Base-by-base conservation (phyloP, 2,888 invertebrate species). In the Tetranychus truncatus region DNA sequence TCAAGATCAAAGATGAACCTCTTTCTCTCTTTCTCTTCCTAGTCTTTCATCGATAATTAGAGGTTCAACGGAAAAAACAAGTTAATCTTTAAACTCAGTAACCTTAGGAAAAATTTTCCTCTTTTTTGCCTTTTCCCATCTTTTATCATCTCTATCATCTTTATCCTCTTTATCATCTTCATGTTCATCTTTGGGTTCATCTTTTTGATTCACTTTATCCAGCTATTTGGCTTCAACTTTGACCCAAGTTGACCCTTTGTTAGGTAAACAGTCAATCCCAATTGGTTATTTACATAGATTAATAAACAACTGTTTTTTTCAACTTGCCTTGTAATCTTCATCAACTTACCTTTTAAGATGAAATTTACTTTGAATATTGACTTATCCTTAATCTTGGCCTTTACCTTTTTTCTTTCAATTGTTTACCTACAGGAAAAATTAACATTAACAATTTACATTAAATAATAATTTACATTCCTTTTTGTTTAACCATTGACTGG, bases 11-110 rank as follows among this genome's bases (percentile, higher is more conserved):
- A 34, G 34, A 34, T 34, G 34, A 34, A 34, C 34, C 11, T 69
- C 69, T 69, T 69, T n/a, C 69, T 24, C n/a, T 9, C n/a, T 69
- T 9, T 69, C 69, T 24, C 69, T 69, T n/a, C n/a, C 69, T 20
- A 9, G 11, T n/a, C n/a, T 18, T 24, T 69, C 69, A 55, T 55
- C 7, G 55, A 55, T 55, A 55, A 55, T 55, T 55, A 55, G 55
- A 55, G 55, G 55, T 55, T 55, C 55, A 55, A 15, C 34, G 5
- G 34, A 34, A 34, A 34, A 34, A 34, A 34, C 34, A 34, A 55
- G 55, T 55, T 55, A 55, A 55, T 55, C 55, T 55, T 15, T 55
- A 9, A 15, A 15, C 9, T 15, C 9, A 15, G 55, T 55, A 55
- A 55, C 55, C 55, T 55, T 55, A 55, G 55, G 55, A 55, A 15